Percentiles rank a stretch among this genome's conserved stretches.
Evolutionary conservation across 2,888 invertebrate genomes (phyloP).

Genomic region (Perizoma affinitatum): DNA sequence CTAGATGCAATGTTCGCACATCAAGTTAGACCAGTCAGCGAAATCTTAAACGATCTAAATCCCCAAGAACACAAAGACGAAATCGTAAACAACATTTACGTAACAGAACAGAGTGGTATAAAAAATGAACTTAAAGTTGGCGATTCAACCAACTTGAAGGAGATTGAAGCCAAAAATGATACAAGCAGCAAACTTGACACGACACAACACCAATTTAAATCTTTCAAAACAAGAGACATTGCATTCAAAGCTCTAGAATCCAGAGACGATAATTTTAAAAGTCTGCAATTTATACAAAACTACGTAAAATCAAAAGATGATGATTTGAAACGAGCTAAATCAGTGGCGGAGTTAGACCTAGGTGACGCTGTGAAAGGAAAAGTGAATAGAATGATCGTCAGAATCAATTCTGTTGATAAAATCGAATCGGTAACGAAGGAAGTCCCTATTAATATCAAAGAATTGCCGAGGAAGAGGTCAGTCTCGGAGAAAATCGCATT

Average conservation of each 20-base stretch:
- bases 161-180: not conserved
- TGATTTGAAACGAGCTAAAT: conserved; percentile 44
- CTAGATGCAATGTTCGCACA: conserved; percentile 19
- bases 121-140: conserved; percentile 8
- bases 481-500: conserved; percentile 70
- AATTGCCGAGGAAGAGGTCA: conserved; percentile 59
- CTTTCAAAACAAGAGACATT: conserved; percentile 14
- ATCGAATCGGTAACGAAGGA: conserved; percentile 47
- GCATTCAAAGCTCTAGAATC: conserved; percentile 28
- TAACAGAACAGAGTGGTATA: not conserved
- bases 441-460: conserved; percentile 51
- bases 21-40: conserved; percentile 12
- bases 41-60: conserved; percentile 17
- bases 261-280: conserved; percentile 22
- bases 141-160: conserved; percentile 1
- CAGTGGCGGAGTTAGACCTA: conserved; percentile 62
- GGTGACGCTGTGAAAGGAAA: conserved; percentile 60
- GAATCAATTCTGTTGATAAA: conserved; percentile 62
- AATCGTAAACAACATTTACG: conserved; percentile 13
- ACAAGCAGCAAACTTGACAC: not conserved
- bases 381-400: conserved; percentile 56
- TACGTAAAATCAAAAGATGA: conserved; percentile 16
- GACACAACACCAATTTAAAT: conserved; percentile 5
- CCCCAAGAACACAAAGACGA: conserved; percentile 4
- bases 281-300: conserved; percentile 27